phyloP scores from a whole-genome alignment of 2,888 invertebrate genomes.

The Melinaea menophilus region DNA sequence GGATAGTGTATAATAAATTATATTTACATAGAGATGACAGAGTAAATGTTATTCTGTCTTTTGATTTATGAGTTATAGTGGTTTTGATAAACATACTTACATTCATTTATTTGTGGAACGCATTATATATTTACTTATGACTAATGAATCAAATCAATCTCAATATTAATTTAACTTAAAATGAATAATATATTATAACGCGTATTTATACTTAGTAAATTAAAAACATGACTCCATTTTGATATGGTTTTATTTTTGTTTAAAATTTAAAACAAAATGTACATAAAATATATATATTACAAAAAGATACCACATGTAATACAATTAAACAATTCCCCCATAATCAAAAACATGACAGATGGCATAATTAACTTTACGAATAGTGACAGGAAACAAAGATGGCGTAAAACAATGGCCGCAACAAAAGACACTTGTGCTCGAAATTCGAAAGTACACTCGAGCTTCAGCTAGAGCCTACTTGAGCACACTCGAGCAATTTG shows the following conservation, averaged over 20 bases:
- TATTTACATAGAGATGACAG: slow-evolving; percentile 53
- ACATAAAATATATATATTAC: slow-evolving; percentile 1
- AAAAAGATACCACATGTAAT: slow-evolving; percentile 12
- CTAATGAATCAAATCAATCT: too few species aligned
- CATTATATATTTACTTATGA: background rate
- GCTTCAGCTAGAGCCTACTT: slow-evolving; percentile 20
- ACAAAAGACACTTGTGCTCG: slow-evolving; percentile 22
- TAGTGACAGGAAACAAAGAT: slow-evolving; percentile 31
- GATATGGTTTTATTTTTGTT: background rate
- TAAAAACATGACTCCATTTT: background rate
- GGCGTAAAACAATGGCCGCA: slow-evolving; percentile 32
- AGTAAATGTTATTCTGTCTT: slow-evolving; percentile 49
- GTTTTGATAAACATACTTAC: slow-evolving; percentile 3
- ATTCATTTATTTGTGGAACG: background rate
- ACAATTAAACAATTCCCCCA: slow-evolving; percentile 13
- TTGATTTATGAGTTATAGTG: slow-evolving; percentile 38
- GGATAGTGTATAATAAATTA: slow-evolving; percentile 49
- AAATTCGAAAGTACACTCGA: slow-evolving; percentile 16
- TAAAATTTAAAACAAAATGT: background rate
- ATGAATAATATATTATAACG: too few species aligned
- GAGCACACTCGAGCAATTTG: slow-evolving; percentile 31
- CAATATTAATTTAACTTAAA: too few species aligned
- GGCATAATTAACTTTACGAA: slow-evolving; percentile 46
- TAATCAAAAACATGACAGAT: slow-evolving; percentile 40
- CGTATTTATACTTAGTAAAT: too few species aligned